Conservation (phyloP, 1,140 invertebrate species). For the Ruditapes philippinarum region DNA sequence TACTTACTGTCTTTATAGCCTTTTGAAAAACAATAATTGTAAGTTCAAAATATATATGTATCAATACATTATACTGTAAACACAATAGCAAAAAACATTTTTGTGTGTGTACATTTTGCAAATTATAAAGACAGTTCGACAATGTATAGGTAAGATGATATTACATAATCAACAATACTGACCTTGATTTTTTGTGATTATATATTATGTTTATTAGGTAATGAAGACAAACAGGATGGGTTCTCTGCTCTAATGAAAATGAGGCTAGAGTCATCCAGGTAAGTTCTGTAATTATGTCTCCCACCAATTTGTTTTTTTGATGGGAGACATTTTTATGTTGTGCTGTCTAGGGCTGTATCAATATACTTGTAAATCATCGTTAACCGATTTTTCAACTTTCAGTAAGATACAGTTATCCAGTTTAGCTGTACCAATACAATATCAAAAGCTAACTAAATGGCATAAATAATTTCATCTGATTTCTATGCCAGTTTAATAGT, state of each 20-base stretch:
- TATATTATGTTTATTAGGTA: slow-evolving; percentile 40
- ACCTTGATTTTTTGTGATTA: slow-evolving; percentile 41
- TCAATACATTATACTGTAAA: slow-evolving; percentile 46
- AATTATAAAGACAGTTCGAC: slow-evolving; percentile 37
- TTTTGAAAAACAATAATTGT: slow-evolving; percentile 45
- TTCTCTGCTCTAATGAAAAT: slow-evolving; percentile 46
- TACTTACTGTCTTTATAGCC: slow-evolving; percentile 36
- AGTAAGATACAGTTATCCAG: slow-evolving; percentile 36
- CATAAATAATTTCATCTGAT: slow-evolving; percentile 44
- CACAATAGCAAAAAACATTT: slow-evolving; percentile 28
- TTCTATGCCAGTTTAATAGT: slow-evolving; percentile 43
- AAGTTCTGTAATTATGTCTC: slow-evolving; percentile 43
- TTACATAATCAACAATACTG: slow-evolving; percentile 38
- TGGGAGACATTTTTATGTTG: slow-evolving; percentile 41
- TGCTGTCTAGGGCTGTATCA: slow-evolving; percentile 44
- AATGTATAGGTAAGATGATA: slow-evolving; percentile 42
- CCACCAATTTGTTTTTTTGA: slow-evolving; percentile 43
- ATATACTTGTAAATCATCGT: slow-evolving; percentile 41
- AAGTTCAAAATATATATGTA: slow-evolving; percentile 47
- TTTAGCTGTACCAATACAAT: slow-evolving; percentile 41
- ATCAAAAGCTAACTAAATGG: slow-evolving; percentile 42
- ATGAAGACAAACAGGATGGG: slow-evolving; percentile 42
- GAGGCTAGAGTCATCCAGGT: slow-evolving; percentile 43
- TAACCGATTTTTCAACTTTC: slow-evolving; percentile 44
- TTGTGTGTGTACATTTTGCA: slow-evolving; percentile 42